phyloP scores from a whole-genome alignment of 1,140 invertebrate species.

The Ceratina calcarata region DNA sequence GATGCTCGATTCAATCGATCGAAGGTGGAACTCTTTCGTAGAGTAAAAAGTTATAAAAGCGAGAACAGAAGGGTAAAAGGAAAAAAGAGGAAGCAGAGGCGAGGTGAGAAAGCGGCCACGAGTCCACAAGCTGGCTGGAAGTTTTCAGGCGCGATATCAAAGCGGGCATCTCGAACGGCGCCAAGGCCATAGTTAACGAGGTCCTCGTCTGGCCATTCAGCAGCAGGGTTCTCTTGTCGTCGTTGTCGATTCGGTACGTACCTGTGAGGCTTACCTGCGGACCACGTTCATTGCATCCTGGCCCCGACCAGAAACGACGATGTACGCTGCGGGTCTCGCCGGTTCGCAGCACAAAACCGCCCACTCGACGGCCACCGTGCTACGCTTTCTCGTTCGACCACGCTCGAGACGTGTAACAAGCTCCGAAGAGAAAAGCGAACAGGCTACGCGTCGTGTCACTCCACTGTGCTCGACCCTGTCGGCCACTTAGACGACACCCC shows the following conservation, averaged over 20 bases:
- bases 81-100: not conserved
- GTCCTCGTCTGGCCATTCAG: constrained; percentile 70
- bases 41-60: not conserved
- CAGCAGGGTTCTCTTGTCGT: constrained; percentile 50
- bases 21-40: constrained; percentile 23
- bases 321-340: constrained; percentile 45
- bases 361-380: constrained; percentile 52
- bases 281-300: constrained; percentile 47
- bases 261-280: constrained; percentile 49
- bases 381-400: constrained; percentile 44
- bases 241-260: constrained; percentile 55
- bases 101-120: constrained; percentile 52
- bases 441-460: constrained; percentile 18
- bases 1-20: constrained; percentile 32
- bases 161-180: constrained; percentile 67
- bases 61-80: not conserved
- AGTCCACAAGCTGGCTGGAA: constrained; percentile 43
- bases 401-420: constrained; percentile 36
- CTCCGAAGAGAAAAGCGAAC: constrained; percentile 19
- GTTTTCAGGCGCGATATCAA: constrained; percentile 66
- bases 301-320: constrained; percentile 30
- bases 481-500: not conserved
- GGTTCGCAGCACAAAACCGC: constrained; percentile 45
- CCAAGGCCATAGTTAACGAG: constrained; percentile 73
- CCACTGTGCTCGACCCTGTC: constrained; percentile 4